Percentiles rank a stretch among this genome's conserved stretches.
phyloP scores from a whole-genome alignment of 2,113 vertebrate species.

The Passer domesticus region DNA sequence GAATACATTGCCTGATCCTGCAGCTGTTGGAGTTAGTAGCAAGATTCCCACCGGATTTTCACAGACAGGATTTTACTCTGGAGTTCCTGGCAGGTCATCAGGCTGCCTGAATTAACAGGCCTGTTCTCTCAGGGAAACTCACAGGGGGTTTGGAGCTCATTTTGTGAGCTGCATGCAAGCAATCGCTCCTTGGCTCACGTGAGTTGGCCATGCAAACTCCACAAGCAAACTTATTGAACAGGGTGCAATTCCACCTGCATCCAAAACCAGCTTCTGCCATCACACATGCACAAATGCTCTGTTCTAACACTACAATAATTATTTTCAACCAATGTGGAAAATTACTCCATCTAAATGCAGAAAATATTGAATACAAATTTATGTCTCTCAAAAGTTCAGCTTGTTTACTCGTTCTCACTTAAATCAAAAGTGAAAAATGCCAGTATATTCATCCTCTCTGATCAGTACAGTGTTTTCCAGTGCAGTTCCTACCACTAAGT shows the following conservation, averaged over 20 bases:
- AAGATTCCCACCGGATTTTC: neutral
- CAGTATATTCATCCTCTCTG: neutral
- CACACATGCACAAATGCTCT: neutral
- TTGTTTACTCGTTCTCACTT: neutral
- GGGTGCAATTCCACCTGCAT: neutral
- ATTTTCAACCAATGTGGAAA: neutral
- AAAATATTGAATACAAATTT: neutral
- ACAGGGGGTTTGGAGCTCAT: neutral
- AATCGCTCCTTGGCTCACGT: neutral
- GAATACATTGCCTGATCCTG: neutral
- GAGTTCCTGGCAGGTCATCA: neutral
- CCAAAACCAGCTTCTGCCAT: neutral
- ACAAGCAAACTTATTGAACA: neutral
- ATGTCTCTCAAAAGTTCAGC: neutral
- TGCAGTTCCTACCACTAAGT: neutral
- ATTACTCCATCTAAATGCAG: neutral
- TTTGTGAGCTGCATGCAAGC: neutral
- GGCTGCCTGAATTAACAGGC: neutral
- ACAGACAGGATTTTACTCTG: neutral
- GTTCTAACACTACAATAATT: neutral
- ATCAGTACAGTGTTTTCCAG: neutral
- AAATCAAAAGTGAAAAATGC: neutral
- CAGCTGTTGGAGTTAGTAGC: neutral
- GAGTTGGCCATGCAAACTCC: neutral
- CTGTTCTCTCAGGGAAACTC: neutral